Evolutionary conservation across 2,797 vertebrate species (phyloP), one percentile per base, ranked within the genome.

Genomic region (Rhinella marina): DNA sequence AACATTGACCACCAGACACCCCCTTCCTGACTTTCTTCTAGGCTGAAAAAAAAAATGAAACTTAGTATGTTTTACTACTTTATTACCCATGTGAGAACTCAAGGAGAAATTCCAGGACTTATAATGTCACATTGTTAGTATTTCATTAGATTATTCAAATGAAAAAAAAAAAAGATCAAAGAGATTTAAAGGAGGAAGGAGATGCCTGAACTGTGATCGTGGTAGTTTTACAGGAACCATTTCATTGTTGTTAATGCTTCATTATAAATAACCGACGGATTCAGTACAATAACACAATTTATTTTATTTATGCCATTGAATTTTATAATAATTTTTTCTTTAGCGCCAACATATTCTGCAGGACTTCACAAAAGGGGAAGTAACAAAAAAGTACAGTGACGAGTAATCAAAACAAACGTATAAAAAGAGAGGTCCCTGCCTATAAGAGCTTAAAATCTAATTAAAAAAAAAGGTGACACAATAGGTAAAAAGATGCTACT

Each of bases 21-120:
- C 19, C 78, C 61, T 6, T 80, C 56, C 78, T 80, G 77, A 50
- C 81, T 48, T 82, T 66, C 61, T 68, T 82, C 62, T 66, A 50
- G 61, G 48, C 32, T 4, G 13, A 66, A 68, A 82, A 17, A 17
- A 82, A 82, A 82, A 61, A 80, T 80, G 27, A 61, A 66, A 27
- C 50, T 70, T 21, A 82, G 56, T 82, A 54, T 16, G 19, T 6
- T 29, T 70, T 82, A 82, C 64, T 57, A 23, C 17, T 57, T 57
- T 80, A 32, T 80, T 59, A 57, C 16, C 54, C 78, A 3, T 21
- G 11, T 57, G 78, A 80, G 78, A 21, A 80, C 61, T 59, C 78
- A 2, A 57, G 56, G 17, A 9, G 32, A 61, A 25, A 80, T 59
- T 80, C 29, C 25, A 32, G 78, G 27, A 56, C n/a, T 32, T 3